Evolutionary conservation across 2,797 vertebrate species (phyloP), one percentile per base, ranked within the genome.

Genomic region (Alectoris magna): DNA sequence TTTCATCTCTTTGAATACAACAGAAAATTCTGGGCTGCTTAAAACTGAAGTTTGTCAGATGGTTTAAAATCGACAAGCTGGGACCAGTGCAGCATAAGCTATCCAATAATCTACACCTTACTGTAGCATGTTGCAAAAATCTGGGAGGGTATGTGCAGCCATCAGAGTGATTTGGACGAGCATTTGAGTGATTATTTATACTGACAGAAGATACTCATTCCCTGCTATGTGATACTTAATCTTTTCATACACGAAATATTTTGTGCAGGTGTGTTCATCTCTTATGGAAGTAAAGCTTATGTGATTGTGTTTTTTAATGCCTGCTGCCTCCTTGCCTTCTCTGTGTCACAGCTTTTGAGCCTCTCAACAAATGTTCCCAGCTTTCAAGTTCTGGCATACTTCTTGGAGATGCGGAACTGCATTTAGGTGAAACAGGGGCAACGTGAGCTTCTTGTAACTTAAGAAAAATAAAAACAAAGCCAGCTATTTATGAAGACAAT

Each of bases 291-390:
- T 66, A 21, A 11, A 24, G 5, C 18, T 41, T 60, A 15, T 1
- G 2, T 62, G 53, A 11, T 79, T 2, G 0, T 53, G 15, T 11
- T 53, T 31, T 69, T 26, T 48, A 72, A 16, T 13, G 17, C 18
- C 43, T 6, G 34, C 64, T 17, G 0, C 4, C 44, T 75, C 58
- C 14, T 16, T 9, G 0, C 2, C 4, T 68, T 19, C 10, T 1
- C 48, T 77, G 9, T 79, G 38, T 56, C 21, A 31, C 26, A 67
- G 34, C n/a, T 88, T 29, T 67, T 44, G 56, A 46, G 53, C 26
- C 36, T 73, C 63, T 21, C 60, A 55, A 11, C 6, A 39, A 0
- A 26, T 17, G 24, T 38, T 78, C 46, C 49, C 44, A 15, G 38
- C 49, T 68, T 41, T 53, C 41, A 48, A 1, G 29, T 68, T 66